phyloP scores from a whole-genome alignment of 2,113 vertebrate species.

The Lipophrys pholis region DNA sequence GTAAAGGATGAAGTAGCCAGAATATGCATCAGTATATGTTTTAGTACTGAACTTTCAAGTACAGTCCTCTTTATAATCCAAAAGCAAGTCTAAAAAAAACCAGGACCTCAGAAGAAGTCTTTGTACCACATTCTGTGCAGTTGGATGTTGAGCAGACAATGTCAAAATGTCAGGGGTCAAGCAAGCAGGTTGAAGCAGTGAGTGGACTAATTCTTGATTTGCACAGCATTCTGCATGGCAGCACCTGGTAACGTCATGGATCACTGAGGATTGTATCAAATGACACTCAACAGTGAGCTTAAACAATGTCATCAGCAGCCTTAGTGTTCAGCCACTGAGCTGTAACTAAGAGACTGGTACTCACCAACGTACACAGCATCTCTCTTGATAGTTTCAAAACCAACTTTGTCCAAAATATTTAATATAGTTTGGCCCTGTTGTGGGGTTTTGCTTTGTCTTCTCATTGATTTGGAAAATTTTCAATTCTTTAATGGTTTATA shows the following conservation, averaged over 20 bases:
- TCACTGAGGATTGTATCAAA: constrained; percentile 67
- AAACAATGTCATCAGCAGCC: constrained; percentile 53
- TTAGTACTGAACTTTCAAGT: too few relatives aligned
- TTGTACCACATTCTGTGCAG: constrained; percentile 4
- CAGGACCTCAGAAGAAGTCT: neutral
- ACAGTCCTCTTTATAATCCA: neutral
- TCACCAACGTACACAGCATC: constrained; percentile 1
- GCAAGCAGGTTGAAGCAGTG: constrained; percentile 42
- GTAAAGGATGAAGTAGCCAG: too few relatives aligned
- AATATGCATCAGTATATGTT: too few relatives aligned
- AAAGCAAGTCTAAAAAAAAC: neutral
- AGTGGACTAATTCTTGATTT: constrained; percentile 52
- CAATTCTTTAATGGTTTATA: too few relatives aligned
- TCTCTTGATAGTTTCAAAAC: neutral
- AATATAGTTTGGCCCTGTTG: too few relatives aligned
- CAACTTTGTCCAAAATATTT: constrained; percentile 6
- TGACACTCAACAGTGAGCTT: constrained; percentile 61
- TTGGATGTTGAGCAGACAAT: constrained; percentile 30
- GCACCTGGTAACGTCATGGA: constrained; percentile 68
- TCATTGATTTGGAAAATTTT: too few relatives aligned
- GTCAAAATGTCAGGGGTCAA: constrained; percentile 63
- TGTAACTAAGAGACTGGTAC: constrained; percentile 24
- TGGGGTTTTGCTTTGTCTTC: too few relatives aligned
- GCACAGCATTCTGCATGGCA: constrained; percentile 62
- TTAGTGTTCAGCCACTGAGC: constrained; percentile 46